Conservation (phyloP, 2,888 invertebrate genomes). For the Chaitophorus viminalis region DNA sequence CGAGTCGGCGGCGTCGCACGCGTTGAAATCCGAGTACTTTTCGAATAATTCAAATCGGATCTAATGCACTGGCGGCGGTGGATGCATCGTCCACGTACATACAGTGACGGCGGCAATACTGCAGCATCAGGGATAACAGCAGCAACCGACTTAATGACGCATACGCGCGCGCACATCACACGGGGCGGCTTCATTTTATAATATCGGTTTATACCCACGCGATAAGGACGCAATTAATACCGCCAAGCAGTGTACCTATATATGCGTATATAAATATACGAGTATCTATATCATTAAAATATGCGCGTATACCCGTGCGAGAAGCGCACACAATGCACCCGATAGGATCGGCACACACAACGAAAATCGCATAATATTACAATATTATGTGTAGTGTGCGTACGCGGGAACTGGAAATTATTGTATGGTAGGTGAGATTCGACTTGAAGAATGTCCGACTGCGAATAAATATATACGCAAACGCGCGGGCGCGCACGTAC, state of each 20-base stretch:
- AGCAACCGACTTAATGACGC: conserved; percentile 10
- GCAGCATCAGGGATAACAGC: neutral
- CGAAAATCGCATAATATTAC: neutral
- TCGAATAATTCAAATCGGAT: conserved; percentile 9
- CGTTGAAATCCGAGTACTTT: conserved; percentile 53
- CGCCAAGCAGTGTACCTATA: no score
- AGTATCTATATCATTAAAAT: no score
- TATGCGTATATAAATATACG: no score
- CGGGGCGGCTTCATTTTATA: neutral
- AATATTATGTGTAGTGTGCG: no score
- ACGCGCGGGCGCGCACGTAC: neutral
- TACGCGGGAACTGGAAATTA: neutral
- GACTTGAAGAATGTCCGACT: conserved; percentile 32
- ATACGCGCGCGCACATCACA: neutral
- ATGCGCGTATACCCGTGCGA: no score
- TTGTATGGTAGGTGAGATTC: conserved; percentile 31
- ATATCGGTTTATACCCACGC: no score
- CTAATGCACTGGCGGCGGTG: neutral
- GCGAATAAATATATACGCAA: neutral
- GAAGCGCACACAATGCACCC: neutral
- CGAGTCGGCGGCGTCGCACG: no score
- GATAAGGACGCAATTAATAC: neutral
- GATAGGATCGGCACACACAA: neutral
- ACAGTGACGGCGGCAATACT: neutral
- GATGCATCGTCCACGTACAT: neutral